Evolutionary conservation across 2,113 vertebrate genomes (phyloP), one percentile per base, ranked within the genome.

Genomic region (Megaceryle maxima): DNA sequence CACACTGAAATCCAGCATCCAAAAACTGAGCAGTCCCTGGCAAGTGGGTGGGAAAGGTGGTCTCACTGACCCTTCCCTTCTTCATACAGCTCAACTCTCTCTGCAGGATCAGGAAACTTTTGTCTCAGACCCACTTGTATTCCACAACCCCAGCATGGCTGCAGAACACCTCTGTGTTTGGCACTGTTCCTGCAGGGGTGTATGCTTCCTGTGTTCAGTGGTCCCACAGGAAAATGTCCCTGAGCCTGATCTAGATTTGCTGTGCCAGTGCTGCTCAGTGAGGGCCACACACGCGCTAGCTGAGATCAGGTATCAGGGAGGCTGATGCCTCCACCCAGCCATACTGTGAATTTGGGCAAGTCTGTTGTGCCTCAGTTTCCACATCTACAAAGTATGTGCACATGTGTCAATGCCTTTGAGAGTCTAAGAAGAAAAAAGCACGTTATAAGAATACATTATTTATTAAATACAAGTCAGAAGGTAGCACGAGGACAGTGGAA

Each of bases 111-210:
- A 5, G 41, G 62, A 35, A 76, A 24, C 57, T 60, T 18, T 15
- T 35, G 16, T 59, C 48, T 76, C 57, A 68, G 62, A 48, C 37
- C 41, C 37, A 16, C 56, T 24, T 29, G 16, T n/a, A 13, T 53
- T 79, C 56, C 70, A 50, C 26, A 43, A 0, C 3, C 7, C 33
- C 66, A 50, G 66, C 41, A 5, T 21, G 50, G 79, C 70, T 50
- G 53, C 18, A 76, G 66, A 67, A 2, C 37, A 11, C 5, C 39
- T 37, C 59, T 22, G 37, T 50, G 53, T 12, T 0, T 0, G 31
- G 24, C 46, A 18, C 74, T 82, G 20, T 16, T 72, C 59, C 53
- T 75, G 88, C 6, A 2, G 14, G 41, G n/a, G 8, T 55, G 77
- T 39, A 6, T 68, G n/a, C 26, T 75, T 37, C 73, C 33, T 57